These are phyloP conservation scores for Ailurus styani DNA, from an alignment of 2,113 vertebrate genomes.

Conservation along the genomic window DNA sequence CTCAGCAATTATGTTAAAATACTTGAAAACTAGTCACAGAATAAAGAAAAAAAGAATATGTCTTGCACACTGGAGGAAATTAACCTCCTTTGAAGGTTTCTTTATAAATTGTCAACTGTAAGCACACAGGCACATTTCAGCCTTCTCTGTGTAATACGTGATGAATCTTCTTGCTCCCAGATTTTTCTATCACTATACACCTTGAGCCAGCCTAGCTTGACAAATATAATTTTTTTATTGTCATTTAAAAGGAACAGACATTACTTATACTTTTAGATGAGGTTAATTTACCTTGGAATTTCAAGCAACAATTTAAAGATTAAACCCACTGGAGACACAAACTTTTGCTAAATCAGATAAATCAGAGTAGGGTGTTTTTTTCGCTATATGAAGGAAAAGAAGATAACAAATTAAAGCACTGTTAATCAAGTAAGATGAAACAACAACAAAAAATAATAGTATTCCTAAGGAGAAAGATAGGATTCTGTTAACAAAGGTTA, in stretches of 20 bases:
- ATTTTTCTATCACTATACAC: not conserved
- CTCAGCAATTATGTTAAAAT: not conserved
- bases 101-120: constrained; percentile 9
- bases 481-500: not conserved
- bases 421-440: not conserved
- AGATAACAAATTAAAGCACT: not conserved
- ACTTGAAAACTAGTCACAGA: not conserved
- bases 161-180: not conserved
- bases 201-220: not conserved
- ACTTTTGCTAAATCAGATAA: not conserved
- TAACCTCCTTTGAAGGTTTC: not conserved
- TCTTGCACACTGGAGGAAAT: not conserved
- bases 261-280: not conserved
- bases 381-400: not conserved
- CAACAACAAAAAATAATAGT: not conserved
- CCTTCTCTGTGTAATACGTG: not conserved
- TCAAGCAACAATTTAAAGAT: not conserved
- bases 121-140: not conserved
- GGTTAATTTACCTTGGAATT: constrained; percentile 2
- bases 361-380: not conserved
- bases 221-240: not conserved
- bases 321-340: not conserved
- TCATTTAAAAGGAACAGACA: not conserved
- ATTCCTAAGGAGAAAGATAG: not conserved
- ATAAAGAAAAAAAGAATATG: not conserved